Evolutionary conservation across 2,113 vertebrate species (phyloP).

Genomic region (Peucedramus taeniatus): DNA sequence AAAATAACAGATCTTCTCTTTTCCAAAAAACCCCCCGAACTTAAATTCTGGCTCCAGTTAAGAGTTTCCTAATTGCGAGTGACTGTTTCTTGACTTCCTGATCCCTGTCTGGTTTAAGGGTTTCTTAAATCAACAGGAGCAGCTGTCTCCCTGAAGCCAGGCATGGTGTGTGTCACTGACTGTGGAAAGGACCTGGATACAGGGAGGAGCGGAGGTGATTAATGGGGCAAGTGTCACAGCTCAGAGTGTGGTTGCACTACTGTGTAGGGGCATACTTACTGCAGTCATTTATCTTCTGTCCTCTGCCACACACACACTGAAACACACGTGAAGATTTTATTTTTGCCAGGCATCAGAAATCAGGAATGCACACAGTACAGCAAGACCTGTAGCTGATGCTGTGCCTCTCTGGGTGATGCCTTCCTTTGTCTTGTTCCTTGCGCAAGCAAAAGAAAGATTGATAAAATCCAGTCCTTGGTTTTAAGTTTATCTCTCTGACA

Average conservation of each 20-base stretch:
- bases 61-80: conserved; percentile 13
- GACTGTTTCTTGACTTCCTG: conserved; percentile 44
- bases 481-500: not conserved
- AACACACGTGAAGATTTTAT: not conserved
- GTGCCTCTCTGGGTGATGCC: not conserved
- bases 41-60: not conserved
- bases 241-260: conserved; percentile 39
- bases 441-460: not conserved
- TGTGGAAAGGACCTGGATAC: conserved; percentile 25
- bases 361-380: not conserved
- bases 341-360: not conserved
- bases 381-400: not conserved
- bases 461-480: not conserved
- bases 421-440: not conserved
- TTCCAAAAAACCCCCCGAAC: rapidly evolving
- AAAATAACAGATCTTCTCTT: not conserved
- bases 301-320: not conserved
- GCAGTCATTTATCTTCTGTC: conserved; percentile 24
- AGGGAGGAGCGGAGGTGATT: conserved; percentile 21
- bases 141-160: conserved; percentile 51
- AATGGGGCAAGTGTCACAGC: conserved; percentile 44
- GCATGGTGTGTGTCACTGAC: conserved; percentile 49
- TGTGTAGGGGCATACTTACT: conserved; percentile 1
- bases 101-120: conserved; percentile 45
- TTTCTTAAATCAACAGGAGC: conserved; percentile 58